Percentiles rank a stretch among this genome's conserved stretches.
Evolutionary conservation across 2,888 invertebrate species (phyloP).

Genomic region (Calameuta pallipes): DNA sequence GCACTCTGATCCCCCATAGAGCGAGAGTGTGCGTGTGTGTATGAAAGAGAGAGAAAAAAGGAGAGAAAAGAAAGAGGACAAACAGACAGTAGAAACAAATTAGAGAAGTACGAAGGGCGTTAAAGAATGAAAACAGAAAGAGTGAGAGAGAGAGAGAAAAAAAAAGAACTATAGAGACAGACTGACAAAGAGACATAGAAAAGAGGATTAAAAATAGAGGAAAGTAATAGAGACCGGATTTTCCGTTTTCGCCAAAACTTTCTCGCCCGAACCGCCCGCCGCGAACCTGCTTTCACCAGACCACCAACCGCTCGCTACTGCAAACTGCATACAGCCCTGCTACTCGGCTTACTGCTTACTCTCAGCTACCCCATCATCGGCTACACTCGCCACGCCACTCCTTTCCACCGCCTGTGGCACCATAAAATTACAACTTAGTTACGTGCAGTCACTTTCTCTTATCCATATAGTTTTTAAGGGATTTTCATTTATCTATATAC

Average conservation of each 20-base stretch:
- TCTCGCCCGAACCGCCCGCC: constrained; percentile 27
- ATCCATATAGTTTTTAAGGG: constrained; percentile 45
- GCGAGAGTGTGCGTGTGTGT: constrained; percentile 1
- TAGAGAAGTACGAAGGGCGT: neutral
- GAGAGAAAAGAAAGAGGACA: neutral
- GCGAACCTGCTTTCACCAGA: constrained; percentile 52
- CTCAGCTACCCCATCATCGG: constrained; percentile 65
- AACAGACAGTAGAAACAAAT: neutral
- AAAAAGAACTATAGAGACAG: neutral
- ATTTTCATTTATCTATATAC: neutral
- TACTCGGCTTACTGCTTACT: constrained; percentile 56
- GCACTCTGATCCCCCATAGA: constrained; percentile 42
- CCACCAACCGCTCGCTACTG: constrained; percentile 58
- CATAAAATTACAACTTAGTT: constrained; percentile 66
- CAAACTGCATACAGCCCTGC: constrained; percentile 64
- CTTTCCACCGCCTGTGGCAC: constrained; percentile 67
- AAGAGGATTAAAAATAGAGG: neutral
- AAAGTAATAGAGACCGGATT: neutral
- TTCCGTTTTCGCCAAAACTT: constrained; percentile 21
- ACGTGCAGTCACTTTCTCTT: constrained; percentile 47
- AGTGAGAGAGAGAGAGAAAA: neutral
- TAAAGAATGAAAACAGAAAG: constrained; percentile 1
- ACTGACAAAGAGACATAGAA: neutral
- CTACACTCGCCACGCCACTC: constrained; percentile 65
- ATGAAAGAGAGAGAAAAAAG: neutral